Base-by-base conservation (phyloP, 2,797 vertebrate species). In the Adelosebastes latens region DNA sequence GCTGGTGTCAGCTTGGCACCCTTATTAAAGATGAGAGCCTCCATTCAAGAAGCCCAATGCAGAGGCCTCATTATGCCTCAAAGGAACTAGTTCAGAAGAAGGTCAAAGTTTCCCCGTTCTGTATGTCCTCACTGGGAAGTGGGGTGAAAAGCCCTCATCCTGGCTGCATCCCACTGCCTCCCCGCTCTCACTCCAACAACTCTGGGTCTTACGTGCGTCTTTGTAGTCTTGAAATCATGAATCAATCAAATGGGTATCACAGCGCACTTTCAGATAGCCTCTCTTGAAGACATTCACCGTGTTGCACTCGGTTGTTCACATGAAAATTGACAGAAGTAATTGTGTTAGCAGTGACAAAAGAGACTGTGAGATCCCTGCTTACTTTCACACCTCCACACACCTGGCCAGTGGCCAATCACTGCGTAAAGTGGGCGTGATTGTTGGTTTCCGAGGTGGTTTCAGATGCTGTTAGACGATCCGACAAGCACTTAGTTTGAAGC, bases 401-500 rank as follows among this genome's bases (percentile, higher is more conserved):
- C 29, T 22, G 34, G 29, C 16, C 16, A 46, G 42, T 20, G 42
- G 42, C 16, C 6, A 16, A 22, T n/a, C 34, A 4, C 31, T 22
- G 31, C 0, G 3, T 65, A 20, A 46, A 62, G 42, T 13, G 3
- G 22, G 1, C 1, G 4, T 8, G 49, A 22, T 24, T 34, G 27
- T 61, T n/a, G 8, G 7, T 32, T 13, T 34, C 5, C 0, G 61
- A 55, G 39, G 4, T 12, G 14, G 36, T 46, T 34, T 34, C 58
- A 8, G 29, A 68, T 4, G 46, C 56, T 46, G 32, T 42, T 42
- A 3, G 25, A 29, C 5, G 56, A 58, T 53, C 32, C 0, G 13
- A 68, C 20, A 22, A 52, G 46, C 61, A 6, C 49, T 62, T 31
- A 8, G 55, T 71, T 65, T 68, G 69, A 80, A 68, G 62, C 75